Evolutionary conservation across 2,113 vertebrate species (phyloP).

Genomic region (Mohoua ochrocephala): DNA sequence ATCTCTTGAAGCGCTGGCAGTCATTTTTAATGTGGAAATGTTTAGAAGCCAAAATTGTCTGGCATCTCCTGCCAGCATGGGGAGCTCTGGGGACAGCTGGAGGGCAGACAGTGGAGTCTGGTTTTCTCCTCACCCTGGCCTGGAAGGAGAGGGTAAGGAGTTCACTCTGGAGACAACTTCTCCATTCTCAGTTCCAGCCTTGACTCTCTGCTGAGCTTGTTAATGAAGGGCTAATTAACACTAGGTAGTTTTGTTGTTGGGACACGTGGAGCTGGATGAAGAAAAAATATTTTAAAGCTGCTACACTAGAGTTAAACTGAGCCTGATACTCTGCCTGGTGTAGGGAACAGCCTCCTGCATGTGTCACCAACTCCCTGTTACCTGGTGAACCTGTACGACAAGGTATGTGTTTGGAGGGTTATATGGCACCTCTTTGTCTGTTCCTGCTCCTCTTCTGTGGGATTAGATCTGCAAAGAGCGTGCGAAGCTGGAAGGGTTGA

Average conservation of each 20-base stretch:
- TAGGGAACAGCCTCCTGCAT: not conserved
- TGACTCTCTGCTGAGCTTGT: not conserved
- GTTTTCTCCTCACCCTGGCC: not conserved
- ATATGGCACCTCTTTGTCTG: not conserved
- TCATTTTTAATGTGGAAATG: not conserved
- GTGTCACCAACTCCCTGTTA: not conserved
- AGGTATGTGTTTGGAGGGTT: not conserved
- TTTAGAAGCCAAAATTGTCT: not conserved
- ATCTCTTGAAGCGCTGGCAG: not conserved
- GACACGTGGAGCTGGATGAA: not conserved
- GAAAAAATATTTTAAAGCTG: not conserved
- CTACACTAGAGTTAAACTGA: not conserved
- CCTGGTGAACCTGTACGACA: not conserved
- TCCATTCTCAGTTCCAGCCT: not conserved
- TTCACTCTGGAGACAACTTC: not conserved
- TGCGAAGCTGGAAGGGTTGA: not conserved
- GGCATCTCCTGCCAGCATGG: not conserved
- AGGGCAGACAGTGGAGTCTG: not conserved
- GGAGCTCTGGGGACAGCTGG: not conserved
- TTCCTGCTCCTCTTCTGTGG: not conserved
- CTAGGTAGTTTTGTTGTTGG: not conserved
- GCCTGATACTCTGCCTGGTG: not conserved
- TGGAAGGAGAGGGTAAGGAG: not conserved
- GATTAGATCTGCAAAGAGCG: not conserved
- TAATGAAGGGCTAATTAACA: not conserved